Base-by-base conservation (phyloP, 2,797 vertebrate genomes). In the Microchirus variegatus region DNA sequence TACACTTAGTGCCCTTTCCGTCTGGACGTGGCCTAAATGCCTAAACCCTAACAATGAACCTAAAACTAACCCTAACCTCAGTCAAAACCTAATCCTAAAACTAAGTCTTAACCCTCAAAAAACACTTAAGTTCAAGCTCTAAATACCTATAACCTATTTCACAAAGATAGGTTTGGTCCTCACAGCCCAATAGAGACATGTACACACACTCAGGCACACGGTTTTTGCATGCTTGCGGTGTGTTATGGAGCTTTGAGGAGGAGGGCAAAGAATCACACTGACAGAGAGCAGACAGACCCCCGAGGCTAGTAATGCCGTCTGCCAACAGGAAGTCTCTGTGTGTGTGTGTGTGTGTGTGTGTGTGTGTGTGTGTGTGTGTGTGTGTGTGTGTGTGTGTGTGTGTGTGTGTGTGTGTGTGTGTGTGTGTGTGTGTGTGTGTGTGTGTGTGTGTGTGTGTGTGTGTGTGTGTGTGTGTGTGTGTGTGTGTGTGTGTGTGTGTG, bases 241-340 rank as follows among this genome's bases (percentile, higher is more conserved):
- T 64, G 67, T 78, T 79, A 56, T 66, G 56, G 56, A 73, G 64
- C 47, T 86, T 77, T 82, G 65, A 84, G 73, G 77, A 78, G 61
- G 61, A 82, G 67, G 70, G 77, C 63, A 80, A 76, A 70, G 77
- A 86, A 85, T 87, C 75, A 79, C 81, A 65, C 73, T 81, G 82
- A 86, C 82, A 86, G 74, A 88, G 72, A 87, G 82, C 87, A 91
- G 87, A 90, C 87, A 83, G 81, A 87, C 83, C 87, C 86, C 87
- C 78, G 85, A 85, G 87, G 88, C 74, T 76, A 82, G 68, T 84
- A 81, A 84, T 6, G 60, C 66, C 36, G 74, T 81, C 86, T 88
- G 87, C 85, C 87, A 84, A 87, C 87, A 83, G 76, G 78, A 86
- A 82, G 83, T 48, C 62, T 52, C 52, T 59, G 59, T 54, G 40